Percentiles rank a stretch among this genome's conserved stretches.
Evolutionary conservation across 2,888 invertebrate species (phyloP).

Genomic region (Eremobia ochroleuca): DNA sequence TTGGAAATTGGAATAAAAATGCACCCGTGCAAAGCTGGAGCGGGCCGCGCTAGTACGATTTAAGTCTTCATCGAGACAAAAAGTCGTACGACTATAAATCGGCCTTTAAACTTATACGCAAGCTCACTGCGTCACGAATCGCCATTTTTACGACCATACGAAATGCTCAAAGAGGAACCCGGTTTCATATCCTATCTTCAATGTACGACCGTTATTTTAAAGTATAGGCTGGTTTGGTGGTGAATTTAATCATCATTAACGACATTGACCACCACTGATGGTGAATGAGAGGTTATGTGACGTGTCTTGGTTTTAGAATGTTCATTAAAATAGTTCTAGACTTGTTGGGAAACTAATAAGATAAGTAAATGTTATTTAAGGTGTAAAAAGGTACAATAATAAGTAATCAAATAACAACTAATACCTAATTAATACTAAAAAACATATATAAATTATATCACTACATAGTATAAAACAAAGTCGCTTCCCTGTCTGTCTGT

Average conservation of each 20-base stretch:
- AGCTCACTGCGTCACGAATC: constrained; percentile 44
- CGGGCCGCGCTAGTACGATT: too few relatives aligned
- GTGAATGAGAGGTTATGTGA: not conserved
- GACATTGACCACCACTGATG: not conserved
- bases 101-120: constrained; percentile 16
- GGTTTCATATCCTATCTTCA: constrained; percentile 27
- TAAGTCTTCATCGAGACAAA: constrained; percentile 7
- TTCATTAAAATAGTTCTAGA: not conserved
- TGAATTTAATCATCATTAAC: constrained; percentile 28
- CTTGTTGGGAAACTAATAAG: not conserved
- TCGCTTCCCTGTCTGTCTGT: too few relatives aligned
- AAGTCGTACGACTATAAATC: constrained; percentile 17
- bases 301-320: not conserved
- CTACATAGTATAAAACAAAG: too few relatives aligned
- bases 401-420: too few relatives aligned
- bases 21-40: too few relatives aligned
- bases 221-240: not conserved
- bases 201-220: constrained; percentile 18
- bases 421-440: too few relatives aligned
- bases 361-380: too few relatives aligned
- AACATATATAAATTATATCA: too few relatives aligned
- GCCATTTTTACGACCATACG: constrained; percentile 29
- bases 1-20: too few relatives aligned
- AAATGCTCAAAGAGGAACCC: constrained; percentile 32
- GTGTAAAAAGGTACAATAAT: too few relatives aligned